Conservation (phyloP, 2,888 invertebrate species). For the Plutella xylostella region DNA sequence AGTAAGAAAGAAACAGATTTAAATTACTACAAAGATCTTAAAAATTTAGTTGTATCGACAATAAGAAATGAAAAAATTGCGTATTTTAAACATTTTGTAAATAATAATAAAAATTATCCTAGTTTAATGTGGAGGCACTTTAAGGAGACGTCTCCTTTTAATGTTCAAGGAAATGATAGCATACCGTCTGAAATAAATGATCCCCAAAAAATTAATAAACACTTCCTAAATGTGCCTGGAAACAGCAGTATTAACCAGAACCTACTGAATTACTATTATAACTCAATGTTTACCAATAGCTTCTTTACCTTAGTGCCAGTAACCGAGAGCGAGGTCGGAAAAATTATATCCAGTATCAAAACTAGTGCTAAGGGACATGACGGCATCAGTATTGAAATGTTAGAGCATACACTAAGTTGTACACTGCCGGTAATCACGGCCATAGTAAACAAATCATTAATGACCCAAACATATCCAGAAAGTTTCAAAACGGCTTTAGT, state of each 20-base stretch:
- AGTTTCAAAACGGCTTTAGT: neutral
- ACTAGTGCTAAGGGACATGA: neutral
- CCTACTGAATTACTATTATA: neutral
- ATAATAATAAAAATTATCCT: neutral
- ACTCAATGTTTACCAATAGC: neutral
- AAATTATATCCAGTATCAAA: neutral
- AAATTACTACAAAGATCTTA: too few relatives aligned
- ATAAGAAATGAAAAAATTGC: neutral
- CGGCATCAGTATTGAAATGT: neutral
- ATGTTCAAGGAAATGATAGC: neutral
- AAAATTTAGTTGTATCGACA: neutral
- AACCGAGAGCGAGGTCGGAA: neutral
- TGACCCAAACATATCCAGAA: neutral
- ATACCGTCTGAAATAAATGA: neutral
- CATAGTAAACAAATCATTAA: neutral
- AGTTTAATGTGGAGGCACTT: neutral
- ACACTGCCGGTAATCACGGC: neutral
- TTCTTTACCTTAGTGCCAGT: neutral
- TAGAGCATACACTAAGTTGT: neutral
- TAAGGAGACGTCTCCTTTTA: neutral
- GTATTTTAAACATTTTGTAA: neutral
- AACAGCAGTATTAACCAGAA: neutral
- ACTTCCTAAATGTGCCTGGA: neutral
- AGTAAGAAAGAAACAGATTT: too few relatives aligned
- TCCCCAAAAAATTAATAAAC: neutral